phyloP scores from a whole-genome alignment of 2,888 invertebrate genomes.

The Mimachlamys varia region DNA sequence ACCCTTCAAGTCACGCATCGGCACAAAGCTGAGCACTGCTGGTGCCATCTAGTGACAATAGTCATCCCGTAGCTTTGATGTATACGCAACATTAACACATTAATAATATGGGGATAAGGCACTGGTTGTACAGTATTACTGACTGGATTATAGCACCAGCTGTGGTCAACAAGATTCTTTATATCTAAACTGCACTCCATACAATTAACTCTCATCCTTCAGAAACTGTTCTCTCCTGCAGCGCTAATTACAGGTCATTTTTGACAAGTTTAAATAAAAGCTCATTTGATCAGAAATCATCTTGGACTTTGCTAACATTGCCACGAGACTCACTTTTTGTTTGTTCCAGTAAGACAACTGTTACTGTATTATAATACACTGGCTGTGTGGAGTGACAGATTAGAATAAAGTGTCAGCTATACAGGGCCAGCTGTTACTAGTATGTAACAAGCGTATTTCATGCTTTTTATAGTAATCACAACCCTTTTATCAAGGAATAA shows the following conservation, averaged over 20 bases:
- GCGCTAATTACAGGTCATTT: too few relatives aligned
- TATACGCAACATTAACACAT: background rate
- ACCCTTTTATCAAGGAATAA: constrained; percentile 18
- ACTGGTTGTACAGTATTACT: background rate
- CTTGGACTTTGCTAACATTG: too few relatives aligned
- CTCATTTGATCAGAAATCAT: too few relatives aligned
- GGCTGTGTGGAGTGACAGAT: background rate
- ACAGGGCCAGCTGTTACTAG: background rate
- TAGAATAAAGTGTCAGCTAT: background rate
- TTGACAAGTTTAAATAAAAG: too few relatives aligned
- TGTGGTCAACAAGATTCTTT: background rate
- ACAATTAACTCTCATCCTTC: too few relatives aligned
- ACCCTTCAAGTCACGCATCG: background rate
- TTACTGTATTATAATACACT: background rate
- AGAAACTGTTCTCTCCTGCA: background rate
- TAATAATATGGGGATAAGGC: background rate
- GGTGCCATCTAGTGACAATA: background rate
- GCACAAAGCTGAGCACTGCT: background rate
- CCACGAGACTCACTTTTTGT: too few relatives aligned
- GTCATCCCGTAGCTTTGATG: background rate
- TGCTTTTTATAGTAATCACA: background rate
- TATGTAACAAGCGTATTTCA: background rate
- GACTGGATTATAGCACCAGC: background rate
- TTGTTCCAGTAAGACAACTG: too few relatives aligned
- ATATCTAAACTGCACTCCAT: too few relatives aligned